A percentile compares a stretch with the other conserved stretches of the same genome.
These are phyloP conservation scores for Lordiphosa fenestrarum DNA, from an alignment of 2,888 invertebrate genomes.

Conservation along the genomic window DNA sequence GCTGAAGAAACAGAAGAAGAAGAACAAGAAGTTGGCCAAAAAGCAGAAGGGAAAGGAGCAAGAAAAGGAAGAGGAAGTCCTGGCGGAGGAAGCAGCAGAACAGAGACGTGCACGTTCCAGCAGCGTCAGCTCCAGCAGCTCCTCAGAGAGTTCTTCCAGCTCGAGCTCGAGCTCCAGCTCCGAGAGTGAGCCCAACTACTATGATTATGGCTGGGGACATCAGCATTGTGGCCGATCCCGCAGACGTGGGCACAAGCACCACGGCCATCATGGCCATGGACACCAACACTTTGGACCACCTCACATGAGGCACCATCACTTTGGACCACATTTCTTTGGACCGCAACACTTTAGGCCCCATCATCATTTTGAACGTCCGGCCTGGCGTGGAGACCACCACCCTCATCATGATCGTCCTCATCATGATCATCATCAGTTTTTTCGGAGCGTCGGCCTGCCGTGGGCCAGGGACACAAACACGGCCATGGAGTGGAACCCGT, in stretches of 20 bases:
- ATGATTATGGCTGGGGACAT: slow-evolving; percentile 27
- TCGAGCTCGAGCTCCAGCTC: slow-evolving; percentile 27
- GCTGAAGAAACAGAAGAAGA: slow-evolving; percentile 33
- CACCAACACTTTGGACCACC: slow-evolving; percentile 21
- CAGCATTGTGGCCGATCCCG: slow-evolving; percentile 10
- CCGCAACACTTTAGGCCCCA: slow-evolving; percentile 10
- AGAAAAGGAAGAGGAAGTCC: slow-evolving; percentile 5
- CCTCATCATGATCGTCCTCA: too few species aligned
- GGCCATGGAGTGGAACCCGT: slow-evolving; percentile 11
- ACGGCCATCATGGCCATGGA: slow-evolving; percentile 13
- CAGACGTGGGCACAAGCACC: slow-evolving; percentile 4
- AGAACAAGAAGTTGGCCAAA: slow-evolving; percentile 35
- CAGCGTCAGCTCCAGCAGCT: slow-evolving; percentile 48
- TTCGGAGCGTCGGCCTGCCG: slow-evolving; percentile 59
- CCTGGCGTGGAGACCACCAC: slow-evolving; percentile 3
- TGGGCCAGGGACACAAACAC: slow-evolving; percentile 39
- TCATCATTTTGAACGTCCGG: slow-evolving; percentile 1
- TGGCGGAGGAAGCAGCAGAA: neutral
- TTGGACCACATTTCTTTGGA: slow-evolving; percentile 34
- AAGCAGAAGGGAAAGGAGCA: slow-evolving; percentile 26
- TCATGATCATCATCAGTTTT: slow-evolving; percentile 47
- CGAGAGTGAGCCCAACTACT: slow-evolving; percentile 10
- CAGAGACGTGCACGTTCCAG: slow-evolving; percentile 39
- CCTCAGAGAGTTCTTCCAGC: slow-evolving; percentile 30
- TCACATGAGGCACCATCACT: slow-evolving; percentile 20